Percentiles rank a stretch among this genome's conserved stretches.
These are phyloP conservation scores for Pogoniulus pusillus DNA, from an alignment of 2,797 vertebrate genomes.

Conservation along the genomic window DNA sequence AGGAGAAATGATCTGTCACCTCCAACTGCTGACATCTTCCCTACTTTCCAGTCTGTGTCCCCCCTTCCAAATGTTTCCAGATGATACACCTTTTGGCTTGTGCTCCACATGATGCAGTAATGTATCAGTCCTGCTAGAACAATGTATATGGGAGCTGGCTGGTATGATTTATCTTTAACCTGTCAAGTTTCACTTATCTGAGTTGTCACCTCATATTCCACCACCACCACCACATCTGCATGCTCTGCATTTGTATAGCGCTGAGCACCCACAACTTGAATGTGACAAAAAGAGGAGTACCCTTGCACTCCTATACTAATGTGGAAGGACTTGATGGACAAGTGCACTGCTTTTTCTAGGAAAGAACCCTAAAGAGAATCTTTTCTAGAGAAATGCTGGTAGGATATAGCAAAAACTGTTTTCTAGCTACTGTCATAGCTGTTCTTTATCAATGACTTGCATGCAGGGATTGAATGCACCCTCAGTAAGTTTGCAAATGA, in stretches of 20 bases:
- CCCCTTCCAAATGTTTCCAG: not conserved
- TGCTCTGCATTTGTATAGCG: not conserved
- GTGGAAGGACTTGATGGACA: not conserved
- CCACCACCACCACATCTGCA: not conserved
- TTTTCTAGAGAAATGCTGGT: not conserved
- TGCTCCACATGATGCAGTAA: not conserved
- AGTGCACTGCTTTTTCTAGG: not conserved
- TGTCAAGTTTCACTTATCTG: not conserved
- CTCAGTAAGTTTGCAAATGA: too few relatives aligned
- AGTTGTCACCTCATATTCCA: not conserved
- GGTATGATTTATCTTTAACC: not conserved
- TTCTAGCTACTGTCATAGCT: not conserved
- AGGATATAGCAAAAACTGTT: not conserved
- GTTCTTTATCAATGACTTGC: not conserved
- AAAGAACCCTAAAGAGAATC: not conserved
- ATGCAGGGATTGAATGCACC: too few relatives aligned
- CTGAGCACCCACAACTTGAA: not conserved
- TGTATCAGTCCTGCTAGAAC: not conserved
- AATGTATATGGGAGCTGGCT: not conserved
- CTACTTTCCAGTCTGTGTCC: not conserved
- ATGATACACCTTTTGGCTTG: not conserved
- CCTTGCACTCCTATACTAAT: not conserved
- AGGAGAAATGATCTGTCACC: not conserved
- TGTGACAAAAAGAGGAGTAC: not conserved
- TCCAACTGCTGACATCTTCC: not conserved